Conservation (phyloP, 1,140 invertebrate genomes). For the Mesaphorura yosii region DNA sequence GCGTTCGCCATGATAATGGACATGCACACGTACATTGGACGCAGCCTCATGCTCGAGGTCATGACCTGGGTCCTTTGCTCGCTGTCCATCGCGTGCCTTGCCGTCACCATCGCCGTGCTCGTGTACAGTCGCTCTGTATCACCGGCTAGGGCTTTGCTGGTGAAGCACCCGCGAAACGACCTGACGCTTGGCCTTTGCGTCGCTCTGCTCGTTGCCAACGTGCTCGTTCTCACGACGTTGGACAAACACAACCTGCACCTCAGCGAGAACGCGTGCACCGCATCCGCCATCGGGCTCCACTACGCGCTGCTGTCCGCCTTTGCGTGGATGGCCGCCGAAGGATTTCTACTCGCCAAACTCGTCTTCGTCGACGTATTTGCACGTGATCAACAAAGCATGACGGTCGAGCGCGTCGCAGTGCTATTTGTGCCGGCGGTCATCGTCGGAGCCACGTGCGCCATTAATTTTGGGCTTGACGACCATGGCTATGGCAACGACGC, state of each 20-base stretch:
- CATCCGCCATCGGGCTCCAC: constrained; percentile 46
- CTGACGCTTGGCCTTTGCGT: constrained; percentile 47
- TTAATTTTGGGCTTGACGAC: background rate
- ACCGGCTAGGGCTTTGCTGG: constrained; percentile 39
- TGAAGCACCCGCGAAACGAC: constrained; percentile 31
- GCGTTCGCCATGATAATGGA: constrained; percentile 49
- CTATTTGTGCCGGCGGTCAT: constrained; percentile 40
- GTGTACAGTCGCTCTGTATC: background rate
- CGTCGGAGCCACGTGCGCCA: constrained; percentile 35
- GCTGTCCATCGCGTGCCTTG: constrained; percentile 46
- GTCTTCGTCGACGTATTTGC: constrained; percentile 33
- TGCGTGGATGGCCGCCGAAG: constrained; percentile 47
- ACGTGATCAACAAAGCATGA: constrained; percentile 2
- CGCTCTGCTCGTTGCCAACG: constrained; percentile 46
- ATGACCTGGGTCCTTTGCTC: constrained; percentile 47
- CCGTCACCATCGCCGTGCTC: constrained; percentile 44
- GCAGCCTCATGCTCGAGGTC: constrained; percentile 37
- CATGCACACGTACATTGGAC: constrained; percentile 33
- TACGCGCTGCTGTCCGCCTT: constrained; percentile 50
- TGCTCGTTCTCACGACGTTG: constrained; percentile 46
- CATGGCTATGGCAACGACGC: constrained; percentile 14
- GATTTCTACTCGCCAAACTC: constrained; percentile 40
- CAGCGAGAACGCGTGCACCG: constrained; percentile 39
- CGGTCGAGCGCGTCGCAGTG: constrained; percentile 32
- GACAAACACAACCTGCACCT: constrained; percentile 31